A percentile compares a stretch with the other conserved stretches of the same genome.
These are phyloP conservation scores for Brachypteracias leptosomus DNA, from an alignment of 2,113 vertebrate genomes.

Conservation along the genomic window DNA sequence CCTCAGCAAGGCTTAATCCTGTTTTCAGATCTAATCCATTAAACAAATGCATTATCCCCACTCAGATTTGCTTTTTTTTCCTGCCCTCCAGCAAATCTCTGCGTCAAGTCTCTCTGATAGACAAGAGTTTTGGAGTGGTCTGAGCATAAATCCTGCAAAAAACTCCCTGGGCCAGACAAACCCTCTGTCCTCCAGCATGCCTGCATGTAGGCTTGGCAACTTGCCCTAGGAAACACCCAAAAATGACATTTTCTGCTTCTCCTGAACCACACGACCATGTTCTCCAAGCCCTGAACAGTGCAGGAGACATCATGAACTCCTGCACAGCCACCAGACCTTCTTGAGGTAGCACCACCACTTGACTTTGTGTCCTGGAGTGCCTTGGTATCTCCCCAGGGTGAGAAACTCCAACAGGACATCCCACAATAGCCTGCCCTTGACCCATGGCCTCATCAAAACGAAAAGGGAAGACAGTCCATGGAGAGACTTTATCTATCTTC, in stretches of 20 bases:
- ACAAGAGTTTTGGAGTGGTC: not conserved
- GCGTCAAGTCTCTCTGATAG: not conserved
- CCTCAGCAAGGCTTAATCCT: conserved; percentile 12
- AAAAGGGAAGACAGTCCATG: not conserved
- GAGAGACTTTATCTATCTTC: not conserved
- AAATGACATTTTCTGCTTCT: not conserved
- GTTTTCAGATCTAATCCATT: conserved; percentile 15
- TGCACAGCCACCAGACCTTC: not conserved
- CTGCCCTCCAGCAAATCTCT: not conserved
- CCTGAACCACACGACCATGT: not conserved
- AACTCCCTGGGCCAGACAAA: not conserved
- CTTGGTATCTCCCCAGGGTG: not conserved
- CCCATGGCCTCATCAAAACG: not conserved
- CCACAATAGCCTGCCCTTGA: not conserved
- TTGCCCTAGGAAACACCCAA: not conserved
- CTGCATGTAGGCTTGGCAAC: not conserved
- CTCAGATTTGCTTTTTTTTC: not conserved
- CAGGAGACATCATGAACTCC: not conserved
- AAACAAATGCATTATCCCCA: not conserved
- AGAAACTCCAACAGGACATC: not conserved
- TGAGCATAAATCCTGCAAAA: not conserved
- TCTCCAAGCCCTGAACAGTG: not conserved
- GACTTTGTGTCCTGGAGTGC: not conserved
- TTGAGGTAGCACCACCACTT: not conserved
- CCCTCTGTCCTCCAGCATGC: not conserved